Conservation (phyloP, 2,888 invertebrate genomes). For the Capitulum mitella region DNA sequence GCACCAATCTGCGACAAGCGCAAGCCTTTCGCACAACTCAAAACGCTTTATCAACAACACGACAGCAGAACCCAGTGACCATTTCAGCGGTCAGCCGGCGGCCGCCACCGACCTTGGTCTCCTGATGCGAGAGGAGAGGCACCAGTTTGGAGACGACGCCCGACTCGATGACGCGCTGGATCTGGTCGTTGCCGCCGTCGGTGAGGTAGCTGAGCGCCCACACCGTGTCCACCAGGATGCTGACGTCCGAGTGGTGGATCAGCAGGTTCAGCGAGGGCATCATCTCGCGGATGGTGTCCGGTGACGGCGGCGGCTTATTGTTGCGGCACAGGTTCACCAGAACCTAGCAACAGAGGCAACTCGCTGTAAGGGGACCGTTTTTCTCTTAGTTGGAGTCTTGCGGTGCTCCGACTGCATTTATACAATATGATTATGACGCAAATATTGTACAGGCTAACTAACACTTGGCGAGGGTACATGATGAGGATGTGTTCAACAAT, state of each 20-base stretch:
- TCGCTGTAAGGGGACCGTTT: not conserved
- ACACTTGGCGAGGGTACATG: too few relatives aligned
- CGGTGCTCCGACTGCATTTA: too few relatives aligned
- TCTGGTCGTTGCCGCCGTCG: conserved; percentile 95
- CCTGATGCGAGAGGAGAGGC: conserved; percentile 90
- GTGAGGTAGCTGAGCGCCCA: conserved; percentile 98
- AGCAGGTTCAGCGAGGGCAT: conserved; percentile 87
- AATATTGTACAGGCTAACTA: not conserved
- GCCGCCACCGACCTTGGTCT: conserved; percentile 64
- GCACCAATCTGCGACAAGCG: not conserved
- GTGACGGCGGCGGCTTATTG: conserved; percentile 76
- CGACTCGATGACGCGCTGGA: conserved; percentile 92
- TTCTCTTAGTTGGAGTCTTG: too few relatives aligned
- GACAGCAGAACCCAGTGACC: too few relatives aligned
- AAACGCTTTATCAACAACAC: too few relatives aligned
- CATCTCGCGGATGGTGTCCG: conserved; percentile 81
- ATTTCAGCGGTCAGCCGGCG: too few relatives aligned
- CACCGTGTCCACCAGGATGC: conserved; percentile 92
- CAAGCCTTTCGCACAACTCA: not conserved
- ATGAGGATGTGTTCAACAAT: not conserved
- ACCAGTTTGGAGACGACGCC: conserved; percentile 90
- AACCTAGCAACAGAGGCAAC: conserved; percentile 45
- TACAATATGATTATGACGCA: too few relatives aligned
- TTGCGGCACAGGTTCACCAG: conserved; percentile 97
- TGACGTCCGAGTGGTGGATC: conserved; percentile 90